Evolutionary conservation across 1,140 invertebrate species (phyloP).

Genomic region (Coptotermes formosanus): DNA sequence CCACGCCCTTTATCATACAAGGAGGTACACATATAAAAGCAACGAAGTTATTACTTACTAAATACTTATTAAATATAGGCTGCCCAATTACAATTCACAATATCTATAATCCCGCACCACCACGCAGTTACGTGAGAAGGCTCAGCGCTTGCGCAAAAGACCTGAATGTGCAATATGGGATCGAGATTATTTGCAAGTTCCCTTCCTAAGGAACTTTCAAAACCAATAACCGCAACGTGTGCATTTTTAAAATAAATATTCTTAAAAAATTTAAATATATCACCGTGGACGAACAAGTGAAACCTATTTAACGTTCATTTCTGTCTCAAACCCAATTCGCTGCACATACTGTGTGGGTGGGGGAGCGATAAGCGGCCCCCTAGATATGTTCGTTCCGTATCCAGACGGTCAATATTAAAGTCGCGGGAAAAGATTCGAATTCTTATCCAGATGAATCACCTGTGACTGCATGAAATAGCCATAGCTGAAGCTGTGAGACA

Average conservation of each 20-base stretch:
- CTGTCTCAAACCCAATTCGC: background rate
- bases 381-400: background rate
- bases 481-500: too few relatives aligned
- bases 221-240: background rate
- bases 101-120: conserved; percentile 1
- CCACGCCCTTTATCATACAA: background rate
- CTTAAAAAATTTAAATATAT: background rate
- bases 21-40: background rate
- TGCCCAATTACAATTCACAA: conserved; percentile 12
- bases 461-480: too few relatives aligned
- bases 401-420: background rate
- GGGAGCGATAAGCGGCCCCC: background rate
- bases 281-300: background rate
- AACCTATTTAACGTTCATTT: background rate
- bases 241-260: background rate
- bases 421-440: background rate
- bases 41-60: background rate
- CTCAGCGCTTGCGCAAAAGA: conserved; percentile 21
- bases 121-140: background rate
- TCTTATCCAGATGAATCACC: too few relatives aligned
- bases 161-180: background rate
- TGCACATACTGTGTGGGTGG: background rate
- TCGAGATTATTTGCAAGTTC: background rate
- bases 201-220: background rate
- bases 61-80: conserved; percentile 19